Base-by-base conservation (phyloP, 2,113 vertebrate species). In the Asarcornis scutulata region DNA sequence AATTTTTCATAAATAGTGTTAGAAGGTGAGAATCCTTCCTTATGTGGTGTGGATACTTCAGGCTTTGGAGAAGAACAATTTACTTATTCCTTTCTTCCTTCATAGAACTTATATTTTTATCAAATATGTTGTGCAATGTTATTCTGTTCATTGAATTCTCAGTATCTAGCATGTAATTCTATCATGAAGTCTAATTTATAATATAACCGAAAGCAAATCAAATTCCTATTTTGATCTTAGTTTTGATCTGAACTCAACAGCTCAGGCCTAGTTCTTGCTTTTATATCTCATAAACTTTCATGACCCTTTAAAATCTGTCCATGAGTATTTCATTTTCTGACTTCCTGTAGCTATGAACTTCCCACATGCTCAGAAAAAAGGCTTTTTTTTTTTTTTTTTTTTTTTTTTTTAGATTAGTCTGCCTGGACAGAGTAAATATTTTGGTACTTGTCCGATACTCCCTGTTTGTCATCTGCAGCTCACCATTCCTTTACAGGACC, bases 281-380 rank as follows among this genome's bases (percentile, higher is more conserved):
- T 92, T 87, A 55, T 73, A 86, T 52, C 36, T 66, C 80, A 82
- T 95, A 95, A 95, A 88, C 81, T 17, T 86, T 86, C 83, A 93
- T 26, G 50, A 78, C 58, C 38, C 58, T 93, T 88, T 96, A 90
- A 96, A 94, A 79, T 53, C 74, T 72, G 44, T 53, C 76, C 58
- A 66, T 73, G 56, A 53, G 21, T 72, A 95, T 95, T 95, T 95
- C 2, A 92, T 88, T 88, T 95, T 95, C 88, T 88, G 60, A 86
- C 80, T 94, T 96, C 80, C 66, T 84, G 48, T 93, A 42, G 34
- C 20, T 60, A 81, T 88, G 79, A 91, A 81, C 69, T 93, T 88
- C 73, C 38, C 60, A 75, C 60, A 58, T 64, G 38, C 58, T 56
- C 34, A 66, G 40, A 81, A 66, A 72, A 78, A 50, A 71, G 16